These are phyloP conservation scores for Larimichthys polyactis DNA, from an alignment of 2,113 vertebrate species.

Conservation along the genomic window DNA sequence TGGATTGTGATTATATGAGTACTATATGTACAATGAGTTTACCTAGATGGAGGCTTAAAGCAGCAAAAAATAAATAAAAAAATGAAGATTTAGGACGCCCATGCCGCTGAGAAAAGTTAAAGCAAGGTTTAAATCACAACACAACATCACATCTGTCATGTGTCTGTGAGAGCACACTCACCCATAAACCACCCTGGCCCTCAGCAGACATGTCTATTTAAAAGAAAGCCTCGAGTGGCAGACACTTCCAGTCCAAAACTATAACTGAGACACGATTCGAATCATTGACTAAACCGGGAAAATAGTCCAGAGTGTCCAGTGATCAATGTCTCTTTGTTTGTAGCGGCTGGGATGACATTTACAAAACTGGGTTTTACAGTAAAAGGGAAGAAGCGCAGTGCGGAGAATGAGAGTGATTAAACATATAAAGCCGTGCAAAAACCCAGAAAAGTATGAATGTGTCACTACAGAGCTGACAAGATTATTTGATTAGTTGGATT, in stretches of 20 bases:
- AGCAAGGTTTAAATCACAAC: conserved; percentile 13
- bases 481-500: too few relatives aligned
- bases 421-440: conserved; percentile 1
- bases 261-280: conserved; percentile 26
- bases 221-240: conserved; percentile 15
- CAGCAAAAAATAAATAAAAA: background rate
- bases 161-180: background rate
- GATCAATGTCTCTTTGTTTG: conserved; percentile 43
- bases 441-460: background rate
- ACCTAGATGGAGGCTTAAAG: conserved; percentile 40
- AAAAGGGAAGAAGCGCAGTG: conserved; percentile 1
- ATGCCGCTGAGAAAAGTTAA: conserved; percentile 1
- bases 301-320: conserved; percentile 20
- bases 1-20: conserved; percentile 35
- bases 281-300: conserved; percentile 28
- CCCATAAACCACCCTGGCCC: conserved; percentile 3
- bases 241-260: conserved; percentile 34
- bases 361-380: conserved; percentile 1
- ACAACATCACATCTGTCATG: background rate
- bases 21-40: conserved; percentile 13
- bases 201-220: conserved; percentile 40
- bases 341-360: conserved; percentile 32
- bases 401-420: background rate
- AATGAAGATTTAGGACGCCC: conserved; percentile 8
- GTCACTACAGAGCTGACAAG: background rate